These are phyloP conservation scores for Erpetoichthys calabaricus DNA, from an alignment of 2,797 vertebrate species.

Conservation along the genomic window DNA sequence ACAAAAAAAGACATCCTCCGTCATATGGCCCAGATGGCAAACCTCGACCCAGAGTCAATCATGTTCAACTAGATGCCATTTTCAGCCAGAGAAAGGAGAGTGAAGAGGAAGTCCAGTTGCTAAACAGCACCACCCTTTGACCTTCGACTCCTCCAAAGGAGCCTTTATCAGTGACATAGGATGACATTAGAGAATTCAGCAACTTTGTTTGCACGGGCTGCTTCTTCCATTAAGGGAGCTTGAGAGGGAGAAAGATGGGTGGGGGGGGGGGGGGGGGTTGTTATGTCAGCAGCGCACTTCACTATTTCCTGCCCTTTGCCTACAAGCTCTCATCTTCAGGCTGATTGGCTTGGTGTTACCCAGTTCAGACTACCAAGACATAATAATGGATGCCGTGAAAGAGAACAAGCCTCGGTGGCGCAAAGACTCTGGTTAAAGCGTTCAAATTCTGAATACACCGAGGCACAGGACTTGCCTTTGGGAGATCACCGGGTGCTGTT, in stretches of 20 bases:
- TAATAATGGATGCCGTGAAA: constrained; percentile 22
- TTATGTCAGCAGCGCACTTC: constrained; percentile 22
- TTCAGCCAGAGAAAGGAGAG: constrained; percentile 55
- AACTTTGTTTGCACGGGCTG: constrained; percentile 23
- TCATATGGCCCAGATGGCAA: constrained; percentile 98
- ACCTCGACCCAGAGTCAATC: constrained; percentile 93
- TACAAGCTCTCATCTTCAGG: not conserved
- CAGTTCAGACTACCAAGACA: constrained; percentile 28
- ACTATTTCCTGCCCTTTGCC: not conserved
- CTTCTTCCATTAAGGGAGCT: constrained; percentile 30
- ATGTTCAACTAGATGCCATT: constrained; percentile 92
- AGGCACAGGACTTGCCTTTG: too few species aligned
- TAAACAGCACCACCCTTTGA: constrained; percentile 78
- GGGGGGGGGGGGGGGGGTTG: constrained; percentile 13
- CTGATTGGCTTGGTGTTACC: constrained; percentile 32
- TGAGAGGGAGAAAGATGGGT: constrained; percentile 17
- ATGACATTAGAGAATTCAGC: constrained; percentile 23
- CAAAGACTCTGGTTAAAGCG: not conserved
- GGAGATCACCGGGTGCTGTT: constrained; percentile 39
- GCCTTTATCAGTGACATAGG: not conserved
- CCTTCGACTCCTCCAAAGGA: constrained; percentile 18
- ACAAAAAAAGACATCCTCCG: constrained; percentile 99
- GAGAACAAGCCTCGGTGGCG: not conserved
- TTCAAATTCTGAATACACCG: not conserved
- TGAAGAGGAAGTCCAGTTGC: constrained; percentile 68